Evolutionary conservation across 2,797 vertebrate species (phyloP), one percentile per base, ranked within the genome.

Genomic region (Microctenopoma steveboyesi): DNA sequence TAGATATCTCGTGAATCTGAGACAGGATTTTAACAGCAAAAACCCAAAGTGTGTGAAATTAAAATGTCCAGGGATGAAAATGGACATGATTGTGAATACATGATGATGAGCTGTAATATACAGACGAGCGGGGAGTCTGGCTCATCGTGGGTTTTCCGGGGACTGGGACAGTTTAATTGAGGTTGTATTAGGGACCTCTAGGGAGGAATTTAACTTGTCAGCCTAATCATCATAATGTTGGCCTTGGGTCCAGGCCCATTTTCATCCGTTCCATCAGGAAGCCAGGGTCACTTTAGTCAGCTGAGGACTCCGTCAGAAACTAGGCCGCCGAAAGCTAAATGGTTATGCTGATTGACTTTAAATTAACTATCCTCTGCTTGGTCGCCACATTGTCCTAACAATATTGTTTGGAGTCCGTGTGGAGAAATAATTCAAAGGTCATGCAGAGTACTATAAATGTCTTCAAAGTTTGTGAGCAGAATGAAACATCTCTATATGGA

Each of bases 11-110:
- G 73, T 87, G 76, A 88, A 86, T 91, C 88, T 83, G 72, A 78
- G 79, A 58, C 45, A 22, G 46, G 60, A 67, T 78, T 82, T 83
- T 39, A 82, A 72, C 79, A 52, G 52, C 73, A 74, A 78, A 86
- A 91, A 82, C 75, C 74, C 50, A 80, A 83, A 85, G 84, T 58
- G 84, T 89, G 90, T 90, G 89, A 93, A 93, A 93, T 92, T 87
- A 90, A 92, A 91, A 81, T 83, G 84, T 86, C 79, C 75, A 52
- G 37, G 64, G 71, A 78, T 80, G 69, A 88, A 85, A 82, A 87
- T 54, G 51, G 63, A 37, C 56, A 7, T 69, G 77, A 76, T 69
- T 9, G 16, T 13, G 56, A 72, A 40, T 69, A 76, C 77, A 69
- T 61, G 79, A 75, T 72, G 85, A 89, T 84, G 81, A 88, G 80